Evolutionary conservation across 2,113 vertebrate species (phyloP), one percentile per base, ranked within the genome.

Genomic region (Phoxinus phoxinus): DNA sequence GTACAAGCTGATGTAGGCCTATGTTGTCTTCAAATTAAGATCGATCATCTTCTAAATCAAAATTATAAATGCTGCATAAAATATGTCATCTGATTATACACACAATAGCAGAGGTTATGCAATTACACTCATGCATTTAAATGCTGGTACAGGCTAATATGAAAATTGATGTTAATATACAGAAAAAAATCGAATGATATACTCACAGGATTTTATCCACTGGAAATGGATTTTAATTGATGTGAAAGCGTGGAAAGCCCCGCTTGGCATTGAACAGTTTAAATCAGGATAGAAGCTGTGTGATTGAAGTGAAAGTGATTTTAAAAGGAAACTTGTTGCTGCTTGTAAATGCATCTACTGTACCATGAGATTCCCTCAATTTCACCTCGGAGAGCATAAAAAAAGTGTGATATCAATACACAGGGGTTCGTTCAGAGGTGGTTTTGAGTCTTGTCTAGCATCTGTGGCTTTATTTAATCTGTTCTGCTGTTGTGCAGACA

Each of bases 271-370:
- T 25, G 51, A 32, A 46, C 41, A 19, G 21, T 41, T 21, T 69
- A 61, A 53, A 17, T 56, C 30, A 46, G 72, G 58, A 77, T 61
- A 12, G 81, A 82, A 84, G 67, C 65, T 77, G 59, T 69, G 51
- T 13, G 8, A 77, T 71, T 74, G 59, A 88, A 88, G 73, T 86
- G 81, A 88, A 88, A 89, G 27, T 35, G 80, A 82, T 51, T 69
- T 67, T 82, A 67, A 77, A 81, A 30, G 46, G 25, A 35, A 51
- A 76, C 76, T 59, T 83, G 17, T 53, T 75, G 17, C 51, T 75
- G 56, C 53, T 46, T 81, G 21, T 75, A 84, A 81, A 71, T 69
- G n/a, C 35, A 37, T 41, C 53, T 25, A 59, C 41, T 41, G 41
- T 41, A 41, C 35, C 35, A 79, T 61, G 35, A 79, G 41, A 15